Evolutionary conservation across 92 coral and sea anemone species (phyloP), one percentile per base, ranked within the genome.

Genomic region (Nematostella vectensis): DNA sequence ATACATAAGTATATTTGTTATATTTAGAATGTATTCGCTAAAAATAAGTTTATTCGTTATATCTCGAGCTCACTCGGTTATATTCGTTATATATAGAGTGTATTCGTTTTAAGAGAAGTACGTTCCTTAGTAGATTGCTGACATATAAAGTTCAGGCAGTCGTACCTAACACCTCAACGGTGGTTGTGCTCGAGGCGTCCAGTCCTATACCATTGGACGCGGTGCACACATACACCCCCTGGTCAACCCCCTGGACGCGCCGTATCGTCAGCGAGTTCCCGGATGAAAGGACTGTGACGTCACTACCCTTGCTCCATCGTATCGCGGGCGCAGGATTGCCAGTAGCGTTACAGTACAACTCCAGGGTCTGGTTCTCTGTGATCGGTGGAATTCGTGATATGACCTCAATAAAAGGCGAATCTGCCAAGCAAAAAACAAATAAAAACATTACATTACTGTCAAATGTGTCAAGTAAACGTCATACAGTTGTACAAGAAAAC

Each of bases 181-280:
- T 3, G 29, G 40, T 63, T 11, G 55, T 22, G 12, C 63, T 52
- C 16, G 19, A 29, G 24, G 72, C 53, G 48, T 57, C 25, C 15
- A 39, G 1, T 17, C 81, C 69, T 3, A 80, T 63, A 19, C 78
- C 87, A 64, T 80, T 80, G 40, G 33, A 18, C 12, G 87, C 82
- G 27, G 31, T 54, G 47, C 87, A 80, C 49, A 27, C 55, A 56
- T 80, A 74, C 1, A n/a, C 29, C 25, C 77, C 87, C 24, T 68
- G 33, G 40, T 68, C 62, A 1, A 38, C 61, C 29, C 44, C 50
- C 30, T 37, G 22, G 9, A 67, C 48, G 16, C 57, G 18, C 13
- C 1, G 26, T 3, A 57, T 20, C 0, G 19, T 44, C 6, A 74
- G 58, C 8, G 13, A 0, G 23, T 58, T 55, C 10, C 68, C 73